Conservation (phyloP, 2,888 invertebrate genomes). For the Drosophila algonquin region DNA sequence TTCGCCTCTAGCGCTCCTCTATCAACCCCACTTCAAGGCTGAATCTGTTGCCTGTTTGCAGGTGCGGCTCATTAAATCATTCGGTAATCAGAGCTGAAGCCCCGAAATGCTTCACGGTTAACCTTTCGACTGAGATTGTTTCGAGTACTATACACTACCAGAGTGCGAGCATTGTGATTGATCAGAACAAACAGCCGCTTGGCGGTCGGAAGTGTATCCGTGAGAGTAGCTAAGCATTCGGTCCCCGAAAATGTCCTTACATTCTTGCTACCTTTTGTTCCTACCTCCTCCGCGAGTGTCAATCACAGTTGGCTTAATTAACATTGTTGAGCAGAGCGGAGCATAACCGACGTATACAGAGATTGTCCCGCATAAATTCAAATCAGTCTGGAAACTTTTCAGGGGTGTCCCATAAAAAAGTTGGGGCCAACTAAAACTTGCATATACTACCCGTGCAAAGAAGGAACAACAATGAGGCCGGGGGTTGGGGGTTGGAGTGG, state of each 20-base stretch:
- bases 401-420: slow-evolving; percentile 21
- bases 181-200: background rate
- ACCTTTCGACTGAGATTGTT: slow-evolving; percentile 32
- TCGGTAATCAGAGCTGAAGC: slow-evolving; percentile 49
- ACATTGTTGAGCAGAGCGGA: slow-evolving; percentile 42
- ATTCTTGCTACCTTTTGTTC: slow-evolving; percentile 2
- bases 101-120: slow-evolving; percentile 35
- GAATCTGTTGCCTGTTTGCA: slow-evolving; percentile 42
- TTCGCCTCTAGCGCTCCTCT: slow-evolving; percentile 3
- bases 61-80: slow-evolving; percentile 73
- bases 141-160: background rate
- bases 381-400: slow-evolving; percentile 43
- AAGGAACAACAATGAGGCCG: background rate
- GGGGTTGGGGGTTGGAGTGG: slow-evolving; percentile 3
- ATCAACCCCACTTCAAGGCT: slow-evolving; percentile 7
- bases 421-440: slow-evolving; percentile 29
- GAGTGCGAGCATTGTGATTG: background rate
- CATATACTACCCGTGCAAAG: slow-evolving; percentile 9
- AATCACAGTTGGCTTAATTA: slow-evolving; percentile 66
- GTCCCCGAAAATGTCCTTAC: background rate
- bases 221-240: background rate
- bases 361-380: slow-evolving; percentile 37
- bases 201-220: background rate
- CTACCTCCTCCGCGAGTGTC: slow-evolving; percentile 34
- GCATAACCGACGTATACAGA: background rate